Base-by-base conservation (phyloP, 2,888 invertebrate genomes). In the Cheilosia vernalis region DNA sequence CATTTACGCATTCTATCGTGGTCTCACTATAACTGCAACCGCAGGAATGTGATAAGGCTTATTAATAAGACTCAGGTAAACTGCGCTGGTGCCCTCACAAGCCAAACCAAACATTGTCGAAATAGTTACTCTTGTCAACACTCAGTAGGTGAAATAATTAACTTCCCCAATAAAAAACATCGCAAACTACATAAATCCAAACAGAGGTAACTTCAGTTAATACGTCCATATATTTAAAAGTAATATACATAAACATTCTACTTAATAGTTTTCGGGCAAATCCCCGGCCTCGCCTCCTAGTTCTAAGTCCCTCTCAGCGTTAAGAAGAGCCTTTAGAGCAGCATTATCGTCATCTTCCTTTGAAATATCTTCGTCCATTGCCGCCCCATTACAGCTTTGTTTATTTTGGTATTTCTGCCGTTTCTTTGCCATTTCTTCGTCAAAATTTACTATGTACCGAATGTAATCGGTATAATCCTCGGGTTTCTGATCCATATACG, bases 401-500 rank as follows among this genome's bases (percentile, higher is more conserved):
- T 13, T 19, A n/a, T 30, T 33, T 42, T 77, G 24, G 2, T 44
- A n/a, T 37, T 60, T 76, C 1, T 51, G 40, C 10, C 44, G 85
- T 66, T 83, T 87, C n/a, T 88, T 89, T 0, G 86, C 88, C 47
- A 88, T 15, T 77, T 91, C 90, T 42, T 89, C 89, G 87, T 93
- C 93, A 88, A 94, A 94, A n/a, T 91, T 89, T 42, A 92, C 88
- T 87, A 95, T 93, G 88, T 93, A 95, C 1, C 92, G 90, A 1
- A 92, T 89, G 78, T 94, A 93, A 85, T 92, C 91, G 0, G 90
- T 89, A 88, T 95, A 95, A 87, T 92, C 90, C 0, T 79, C 58
- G 0, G 95, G 95, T 83, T 90, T 93, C 53, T 87, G 42, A 63
- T 91, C n/a, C 47, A 80, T 87, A 88, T 94, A 94, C 3, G 81